Conservation (phyloP, 1,140 invertebrate genomes). For the Atopsyche davidsoni region DNA sequence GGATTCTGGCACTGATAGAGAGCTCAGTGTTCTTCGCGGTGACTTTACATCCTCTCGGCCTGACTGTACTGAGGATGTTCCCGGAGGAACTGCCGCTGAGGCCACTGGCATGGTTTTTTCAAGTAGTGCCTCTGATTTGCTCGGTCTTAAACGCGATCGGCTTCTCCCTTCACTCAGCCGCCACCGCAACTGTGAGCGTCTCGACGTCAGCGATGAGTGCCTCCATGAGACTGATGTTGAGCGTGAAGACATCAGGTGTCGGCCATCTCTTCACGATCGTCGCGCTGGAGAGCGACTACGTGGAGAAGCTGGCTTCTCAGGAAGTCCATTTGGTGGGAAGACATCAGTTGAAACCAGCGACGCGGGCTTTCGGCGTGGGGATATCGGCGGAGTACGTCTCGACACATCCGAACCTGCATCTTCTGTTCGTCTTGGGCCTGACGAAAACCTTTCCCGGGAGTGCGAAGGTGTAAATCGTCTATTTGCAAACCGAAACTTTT, state of each 20-base stretch:
- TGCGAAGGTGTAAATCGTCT: too few relatives aligned
- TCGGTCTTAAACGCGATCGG: constrained; percentile 35
- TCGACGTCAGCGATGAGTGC: constrained; percentile 20
- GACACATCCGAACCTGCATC: too few relatives aligned
- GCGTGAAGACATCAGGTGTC: too few relatives aligned
- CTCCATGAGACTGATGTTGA: constrained; percentile 18
- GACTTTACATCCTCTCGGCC: constrained; percentile 17
- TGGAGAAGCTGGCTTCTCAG: too few relatives aligned
- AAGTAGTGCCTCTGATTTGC: constrained; percentile 37
- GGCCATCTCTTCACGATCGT: too few relatives aligned
- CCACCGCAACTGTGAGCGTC: constrained; percentile 19
- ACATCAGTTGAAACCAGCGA: too few relatives aligned
- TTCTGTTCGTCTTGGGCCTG: too few relatives aligned
- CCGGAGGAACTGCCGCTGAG: constrained; percentile 10
- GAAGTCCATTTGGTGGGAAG: too few relatives aligned
- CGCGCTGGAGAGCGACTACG: too few relatives aligned
- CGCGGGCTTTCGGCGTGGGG: too few relatives aligned
- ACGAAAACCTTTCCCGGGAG: too few relatives aligned
- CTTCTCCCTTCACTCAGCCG: constrained; percentile 21
- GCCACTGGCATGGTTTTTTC: constrained; percentile 32
- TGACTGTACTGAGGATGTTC: constrained; percentile 8
- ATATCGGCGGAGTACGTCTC: too few relatives aligned
- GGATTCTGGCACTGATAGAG: constrained; percentile 3
- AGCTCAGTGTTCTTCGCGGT: constrained; percentile 5
- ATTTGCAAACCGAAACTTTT: constrained; percentile 20